Conservation (phyloP, 2,113 vertebrate genomes). For the Heteronetta atricapilla region DNA sequence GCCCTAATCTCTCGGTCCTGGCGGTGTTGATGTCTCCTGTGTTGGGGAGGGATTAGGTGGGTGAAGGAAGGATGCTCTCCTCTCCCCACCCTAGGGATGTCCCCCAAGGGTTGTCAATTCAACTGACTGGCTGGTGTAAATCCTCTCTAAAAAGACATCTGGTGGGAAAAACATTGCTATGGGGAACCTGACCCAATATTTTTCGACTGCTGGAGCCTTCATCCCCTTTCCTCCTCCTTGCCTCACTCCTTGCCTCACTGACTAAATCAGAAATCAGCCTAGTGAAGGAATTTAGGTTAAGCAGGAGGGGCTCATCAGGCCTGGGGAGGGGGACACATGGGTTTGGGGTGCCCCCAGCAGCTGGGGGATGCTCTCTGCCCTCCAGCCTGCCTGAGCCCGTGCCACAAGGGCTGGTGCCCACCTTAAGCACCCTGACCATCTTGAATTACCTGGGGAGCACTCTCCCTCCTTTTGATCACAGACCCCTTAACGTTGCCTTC, state of each 20-base stretch:
- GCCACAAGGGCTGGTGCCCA: accelerated
- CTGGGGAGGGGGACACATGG: neutral
- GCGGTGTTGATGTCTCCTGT: neutral
- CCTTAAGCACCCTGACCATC: accelerated
- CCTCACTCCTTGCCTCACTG: accelerated
- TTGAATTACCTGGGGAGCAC: neutral
- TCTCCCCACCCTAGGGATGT: neutral
- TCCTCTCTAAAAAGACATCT: neutral
- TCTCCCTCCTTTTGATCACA: conserved; percentile 19
- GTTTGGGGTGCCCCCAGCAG: neutral
- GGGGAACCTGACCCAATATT: neutral
- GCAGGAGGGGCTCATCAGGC: neutral
- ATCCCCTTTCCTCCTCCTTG: neutral
- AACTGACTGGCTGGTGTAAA: neutral
- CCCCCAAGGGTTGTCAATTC: neutral
- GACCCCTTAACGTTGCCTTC: conserved; percentile 28
- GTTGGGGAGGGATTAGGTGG: neutral
- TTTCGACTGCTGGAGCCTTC: neutral
- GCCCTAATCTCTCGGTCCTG: neutral
- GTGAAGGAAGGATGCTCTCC: neutral
- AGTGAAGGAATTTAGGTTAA: neutral
- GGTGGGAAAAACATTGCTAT: neutral
- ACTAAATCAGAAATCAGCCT: neutral
- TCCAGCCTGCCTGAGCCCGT: neutral
- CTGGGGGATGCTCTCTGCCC: neutral